Conservation (phyloP, 2,797 vertebrate species). For the Syncerus caffer region DNA sequence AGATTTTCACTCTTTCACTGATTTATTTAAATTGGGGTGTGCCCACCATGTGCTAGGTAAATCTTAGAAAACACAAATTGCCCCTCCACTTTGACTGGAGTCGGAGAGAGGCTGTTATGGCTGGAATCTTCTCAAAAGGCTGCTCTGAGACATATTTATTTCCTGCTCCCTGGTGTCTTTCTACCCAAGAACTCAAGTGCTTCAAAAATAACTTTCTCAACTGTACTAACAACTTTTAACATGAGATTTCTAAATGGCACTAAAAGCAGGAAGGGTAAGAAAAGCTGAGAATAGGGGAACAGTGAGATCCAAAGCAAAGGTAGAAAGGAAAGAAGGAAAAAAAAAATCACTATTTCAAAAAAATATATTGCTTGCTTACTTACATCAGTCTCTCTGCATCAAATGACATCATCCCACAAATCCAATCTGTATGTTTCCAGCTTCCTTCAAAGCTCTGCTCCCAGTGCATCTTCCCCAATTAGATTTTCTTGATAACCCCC, state of each 20-base stretch:
- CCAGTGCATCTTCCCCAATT: neutral
- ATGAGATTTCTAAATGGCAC: neutral
- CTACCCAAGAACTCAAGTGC: neutral
- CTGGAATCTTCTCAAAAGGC: neutral
- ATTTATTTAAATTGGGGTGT: neutral
- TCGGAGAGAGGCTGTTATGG: neutral
- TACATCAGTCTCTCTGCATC: neutral
- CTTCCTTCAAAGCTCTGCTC: neutral
- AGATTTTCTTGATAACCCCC: neutral
- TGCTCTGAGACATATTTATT: neutral
- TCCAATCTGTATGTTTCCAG: neutral
- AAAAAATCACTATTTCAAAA: neutral
- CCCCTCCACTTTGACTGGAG: neutral
- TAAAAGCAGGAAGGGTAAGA: neutral
- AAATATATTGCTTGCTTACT: neutral
- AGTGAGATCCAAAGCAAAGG: neutral
- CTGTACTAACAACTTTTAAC: neutral
- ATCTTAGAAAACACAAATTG: neutral
- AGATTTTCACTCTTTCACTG: neutral
- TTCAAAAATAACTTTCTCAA: conserved; percentile 21
- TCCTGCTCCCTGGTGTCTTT: neutral
- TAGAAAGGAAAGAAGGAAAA: neutral
- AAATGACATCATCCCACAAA: neutral
- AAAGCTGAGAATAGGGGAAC: conserved; percentile 10
- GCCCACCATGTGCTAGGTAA: neutral